Evolutionary conservation across 2,888 invertebrate genomes (phyloP), one percentile per base, ranked within the genome.

Genomic region (Xestia rhomboidea): DNA sequence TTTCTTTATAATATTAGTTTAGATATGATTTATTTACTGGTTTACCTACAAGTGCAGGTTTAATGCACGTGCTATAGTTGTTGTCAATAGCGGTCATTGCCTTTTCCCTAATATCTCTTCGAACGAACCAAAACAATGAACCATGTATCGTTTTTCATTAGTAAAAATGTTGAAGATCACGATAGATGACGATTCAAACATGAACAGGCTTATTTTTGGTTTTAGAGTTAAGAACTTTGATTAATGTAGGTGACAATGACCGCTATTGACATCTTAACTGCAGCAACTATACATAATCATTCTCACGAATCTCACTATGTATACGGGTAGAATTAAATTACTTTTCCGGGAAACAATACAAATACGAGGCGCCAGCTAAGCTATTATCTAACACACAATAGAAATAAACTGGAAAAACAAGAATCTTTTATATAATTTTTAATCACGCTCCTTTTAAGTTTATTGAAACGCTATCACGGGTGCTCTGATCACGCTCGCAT

Each of bases 401-500:
- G 62, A 57, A 63, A 62, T 49, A 82, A 51, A 81, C 57, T 68
- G 73, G 66, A 74, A 81, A 77, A 81, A 70, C 24, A 67, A 66
- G 21, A 66, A 80, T 76, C 41, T 66, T 49, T 63, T 70, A 38
- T 68, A 68, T 51, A 66, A 80, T 64, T 81, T 79, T 83, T 73
- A 83, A 82, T 83, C 34, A 63, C 46, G 30, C 66, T 76, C 30
- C 71, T 64, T 51, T 83, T 70, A 83, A 82, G 49, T 77, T 77
- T 38, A 76, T 84, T 82, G 70, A 77, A 79, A 78, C 64, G 68
- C 64, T 75, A 80, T 81, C 81, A 68, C 67, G 64, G 66, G 62
- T 44, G 57, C 38, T 63, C 77, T 77, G 79, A 83, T 83, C 81
- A 73, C 76, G 80, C 67, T 77, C 38, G 75, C 79, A 73, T 80